Evolutionary conservation across 2,113 vertebrate species (phyloP).

Genomic region (Corythornis vintsioides): DNA sequence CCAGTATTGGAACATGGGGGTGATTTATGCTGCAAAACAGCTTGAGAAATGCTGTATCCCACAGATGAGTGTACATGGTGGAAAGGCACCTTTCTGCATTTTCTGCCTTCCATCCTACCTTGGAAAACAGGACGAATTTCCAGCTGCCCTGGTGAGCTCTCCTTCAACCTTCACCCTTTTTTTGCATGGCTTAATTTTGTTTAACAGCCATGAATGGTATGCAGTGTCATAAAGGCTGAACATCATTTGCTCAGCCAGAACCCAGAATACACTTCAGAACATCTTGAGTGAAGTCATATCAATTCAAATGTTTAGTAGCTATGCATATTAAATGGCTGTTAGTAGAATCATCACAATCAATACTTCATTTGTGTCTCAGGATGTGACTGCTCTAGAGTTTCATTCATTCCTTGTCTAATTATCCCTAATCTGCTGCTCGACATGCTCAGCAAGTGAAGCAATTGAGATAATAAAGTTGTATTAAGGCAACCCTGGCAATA

Average conservation of each 20-base stretch:
- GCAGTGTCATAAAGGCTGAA: constrained; percentile 17
- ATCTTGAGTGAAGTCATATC: constrained; percentile 43
- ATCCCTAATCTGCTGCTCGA: constrained; percentile 65
- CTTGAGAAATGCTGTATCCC: background rate
- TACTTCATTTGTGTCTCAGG: constrained; percentile 71
- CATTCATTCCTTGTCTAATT: constrained; percentile 57
- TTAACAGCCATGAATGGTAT: background rate
- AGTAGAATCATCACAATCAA: constrained; percentile 74
- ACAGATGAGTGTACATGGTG: background rate
- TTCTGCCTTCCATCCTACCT: background rate
- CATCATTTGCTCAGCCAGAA: background rate
- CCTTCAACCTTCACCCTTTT: background rate
- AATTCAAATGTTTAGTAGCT: constrained; percentile 57
- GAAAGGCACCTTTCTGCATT: background rate
- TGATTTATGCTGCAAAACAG: background rate
- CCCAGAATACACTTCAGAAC: constrained; percentile 9
- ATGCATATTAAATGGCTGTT: constrained; percentile 68
- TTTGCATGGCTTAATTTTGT: background rate
- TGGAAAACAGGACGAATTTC: background rate
- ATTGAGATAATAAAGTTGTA: constrained; percentile 74
- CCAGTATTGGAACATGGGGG: fast-evolving
- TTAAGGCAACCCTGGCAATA: constrained; percentile 41
- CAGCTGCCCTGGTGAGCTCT: background rate
- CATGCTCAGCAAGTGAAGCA: constrained; percentile 51
- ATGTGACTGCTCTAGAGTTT: constrained; percentile 61